Conservation (phyloP, 2,888 invertebrate genomes). For the Mythimna ferrago region DNA sequence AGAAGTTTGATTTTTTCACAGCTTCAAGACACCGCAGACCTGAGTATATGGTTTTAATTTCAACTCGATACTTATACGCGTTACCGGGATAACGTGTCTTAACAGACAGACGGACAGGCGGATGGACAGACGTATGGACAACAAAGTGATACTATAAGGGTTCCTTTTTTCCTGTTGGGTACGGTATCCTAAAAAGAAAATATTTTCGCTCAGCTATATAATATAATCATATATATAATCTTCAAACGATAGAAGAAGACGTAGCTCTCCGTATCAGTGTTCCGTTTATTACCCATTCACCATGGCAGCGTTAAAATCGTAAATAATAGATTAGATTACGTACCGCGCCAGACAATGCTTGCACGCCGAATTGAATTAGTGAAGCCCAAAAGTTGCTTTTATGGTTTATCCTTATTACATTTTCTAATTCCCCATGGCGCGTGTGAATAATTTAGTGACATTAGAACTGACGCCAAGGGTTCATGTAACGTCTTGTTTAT, state of each 20-base stretch:
- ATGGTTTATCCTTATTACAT: conserved; percentile 29
- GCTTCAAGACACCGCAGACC: too few species aligned
- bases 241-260: not conserved
- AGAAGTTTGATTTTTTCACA: too few species aligned
- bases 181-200: not conserved
- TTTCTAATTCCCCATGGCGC: conserved; percentile 25
- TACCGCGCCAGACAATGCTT: conserved; percentile 22
- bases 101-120: too few species aligned
- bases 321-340: conserved; percentile 53
- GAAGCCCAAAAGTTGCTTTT: conserved; percentile 32
- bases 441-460: conserved; percentile 30
- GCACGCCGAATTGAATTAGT: conserved; percentile 48
- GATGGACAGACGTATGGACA: too few species aligned
- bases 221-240: too few species aligned
- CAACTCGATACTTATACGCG: too few species aligned
- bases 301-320: conserved; percentile 30
- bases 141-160: too few species aligned
- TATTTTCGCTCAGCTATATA: not conserved
- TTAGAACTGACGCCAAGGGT: not conserved
- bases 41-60: too few species aligned
- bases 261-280: not conserved
- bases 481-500: conserved; percentile 7
- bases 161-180: too few species aligned
- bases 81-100: too few species aligned
- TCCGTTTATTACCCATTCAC: conserved; percentile 6